Evolutionary conservation across 2,888 invertebrate species (phyloP), one percentile per base, ranked within the genome.

Genomic region (Lasioglossum marginatum): DNA sequence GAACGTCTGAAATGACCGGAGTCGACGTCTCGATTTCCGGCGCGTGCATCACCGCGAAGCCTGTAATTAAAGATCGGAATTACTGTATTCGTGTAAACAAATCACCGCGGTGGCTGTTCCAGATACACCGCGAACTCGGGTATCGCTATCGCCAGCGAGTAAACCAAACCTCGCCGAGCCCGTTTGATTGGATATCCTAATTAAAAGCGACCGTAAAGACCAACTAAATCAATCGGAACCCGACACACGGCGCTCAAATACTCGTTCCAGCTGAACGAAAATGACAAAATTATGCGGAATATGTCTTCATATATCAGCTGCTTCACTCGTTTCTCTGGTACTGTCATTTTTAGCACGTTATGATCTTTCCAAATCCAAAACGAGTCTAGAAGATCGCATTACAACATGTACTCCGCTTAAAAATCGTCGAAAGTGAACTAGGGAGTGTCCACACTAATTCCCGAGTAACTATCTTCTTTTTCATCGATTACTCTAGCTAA

Each of bases 51-150:
- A 23, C 66, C 10, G 66, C 43, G 52, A 79, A 57, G 37, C 60
- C 57, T 72, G 70, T 76, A 79, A 82, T 82, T 81, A 85, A 79
- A 77, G 74, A 52, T 27, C 23, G 75, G 75, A 86, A 87, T 85
- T 79, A 77, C 57, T 31, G 34, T 45, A 60, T 80, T 82, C 57
- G 76, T 70, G 82, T 77, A 86, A 87, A 82, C 66, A 86, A 77
- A 31, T 52, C 66, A 57, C 66, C 48, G 48, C 48, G 73, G 73
- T 4, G 43, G 43, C 52, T 63, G 71, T 71, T 63, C 57, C 48
- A 8, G 74, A 79, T 63, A 72, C 52, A 19, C 23, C 23, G n/a
- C 73, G 68, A 63, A 57, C 71, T 48, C 48, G 52, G 63, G 31
- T 23, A n/a, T 70, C 70, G 40, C 68, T 60, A 81, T 74, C 83